These are phyloP conservation scores for Ranitomeya imitator DNA, from an alignment of 2,113 vertebrate genomes.

Conservation along the genomic window DNA sequence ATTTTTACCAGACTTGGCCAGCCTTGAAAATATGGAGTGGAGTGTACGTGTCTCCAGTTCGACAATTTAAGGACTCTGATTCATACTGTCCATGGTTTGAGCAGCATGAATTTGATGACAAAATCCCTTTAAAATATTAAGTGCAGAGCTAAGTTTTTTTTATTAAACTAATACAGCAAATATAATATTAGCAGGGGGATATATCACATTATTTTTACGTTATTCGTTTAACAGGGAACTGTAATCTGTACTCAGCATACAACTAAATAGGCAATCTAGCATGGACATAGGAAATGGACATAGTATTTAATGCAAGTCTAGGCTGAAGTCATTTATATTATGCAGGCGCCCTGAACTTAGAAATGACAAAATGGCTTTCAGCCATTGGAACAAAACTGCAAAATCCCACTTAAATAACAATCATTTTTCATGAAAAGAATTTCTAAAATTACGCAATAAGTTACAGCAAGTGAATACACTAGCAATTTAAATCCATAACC, in stretches of 20 bases:
- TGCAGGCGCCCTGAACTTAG: background rate
- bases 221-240: too few species aligned
- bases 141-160: background rate
- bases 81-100: too few species aligned
- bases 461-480: conserved; percentile 41
- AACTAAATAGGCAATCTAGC: too few species aligned
- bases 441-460: conserved; percentile 23
- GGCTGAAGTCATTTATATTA: background rate
- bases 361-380: background rate
- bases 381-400: background rate
- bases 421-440: conserved; percentile 41
- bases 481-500: conserved; percentile 46
- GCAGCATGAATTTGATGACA: too few species aligned
- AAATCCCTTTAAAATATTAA: too few species aligned
- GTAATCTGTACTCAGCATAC: too few species aligned
- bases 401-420: conserved; percentile 33
- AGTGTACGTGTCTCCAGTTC: too few species aligned
- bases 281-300: background rate
- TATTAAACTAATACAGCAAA: background rate
- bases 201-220: too few species aligned
- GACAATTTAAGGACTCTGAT: too few species aligned
- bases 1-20: too few species aligned
- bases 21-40: too few species aligned
- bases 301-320: background rate
- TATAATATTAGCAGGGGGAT: background rate